A percentile compares a stretch with the other conserved stretches of the same genome.
phyloP scores from a whole-genome alignment of 2,113 vertebrate genomes.

The Acanthochromis polyacanthus region DNA sequence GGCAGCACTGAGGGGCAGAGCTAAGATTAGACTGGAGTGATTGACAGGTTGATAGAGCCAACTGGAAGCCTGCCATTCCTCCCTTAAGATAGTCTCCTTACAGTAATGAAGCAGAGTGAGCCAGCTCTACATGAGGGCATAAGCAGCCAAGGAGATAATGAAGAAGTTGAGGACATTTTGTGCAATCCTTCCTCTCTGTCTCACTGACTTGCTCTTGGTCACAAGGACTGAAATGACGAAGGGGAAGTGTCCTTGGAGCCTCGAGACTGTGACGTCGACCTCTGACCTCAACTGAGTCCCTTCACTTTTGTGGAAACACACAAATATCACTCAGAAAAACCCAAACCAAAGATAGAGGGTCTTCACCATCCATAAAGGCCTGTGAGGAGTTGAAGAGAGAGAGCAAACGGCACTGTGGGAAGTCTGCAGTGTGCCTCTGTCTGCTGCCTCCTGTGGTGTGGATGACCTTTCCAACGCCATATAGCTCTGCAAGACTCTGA shows the following conservation, averaged over 20 bases:
- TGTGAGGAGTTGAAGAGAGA: slow-evolving; percentile 57
- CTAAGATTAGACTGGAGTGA: slow-evolving; percentile 80
- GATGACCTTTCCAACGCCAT: slow-evolving; percentile 80
- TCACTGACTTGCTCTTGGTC: slow-evolving; percentile 23
- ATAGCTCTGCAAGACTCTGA: slow-evolving; percentile 71
- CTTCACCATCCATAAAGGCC: slow-evolving; percentile 17
- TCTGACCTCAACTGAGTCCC: slow-evolving; percentile 42
- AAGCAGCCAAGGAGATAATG: slow-evolving; percentile 75
- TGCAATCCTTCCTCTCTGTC: slow-evolving; percentile 56
- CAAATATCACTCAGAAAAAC: neutral
- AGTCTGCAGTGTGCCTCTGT: slow-evolving; percentile 51
- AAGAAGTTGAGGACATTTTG: slow-evolving; percentile 72
- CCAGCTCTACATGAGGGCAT: slow-evolving; percentile 57
- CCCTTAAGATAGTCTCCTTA: slow-evolving; percentile 77
- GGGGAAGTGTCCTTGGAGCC: slow-evolving; percentile 30
- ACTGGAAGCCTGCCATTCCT: slow-evolving; percentile 80
- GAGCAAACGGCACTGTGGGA: slow-evolving; percentile 55
- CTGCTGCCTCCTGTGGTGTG: slow-evolving; percentile 79
- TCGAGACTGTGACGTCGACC: slow-evolving; percentile 40
- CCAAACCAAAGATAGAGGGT: slow-evolving; percentile 29
- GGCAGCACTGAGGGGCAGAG: slow-evolving; percentile 75
- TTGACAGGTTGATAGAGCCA: slow-evolving; percentile 78
- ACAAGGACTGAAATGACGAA: slow-evolving; percentile 33
- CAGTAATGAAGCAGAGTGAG: slow-evolving; percentile 75
- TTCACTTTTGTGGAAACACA: neutral